Base-by-base conservation (phyloP, 2,797 vertebrate species). In the Propithecus deckenii region DNA sequence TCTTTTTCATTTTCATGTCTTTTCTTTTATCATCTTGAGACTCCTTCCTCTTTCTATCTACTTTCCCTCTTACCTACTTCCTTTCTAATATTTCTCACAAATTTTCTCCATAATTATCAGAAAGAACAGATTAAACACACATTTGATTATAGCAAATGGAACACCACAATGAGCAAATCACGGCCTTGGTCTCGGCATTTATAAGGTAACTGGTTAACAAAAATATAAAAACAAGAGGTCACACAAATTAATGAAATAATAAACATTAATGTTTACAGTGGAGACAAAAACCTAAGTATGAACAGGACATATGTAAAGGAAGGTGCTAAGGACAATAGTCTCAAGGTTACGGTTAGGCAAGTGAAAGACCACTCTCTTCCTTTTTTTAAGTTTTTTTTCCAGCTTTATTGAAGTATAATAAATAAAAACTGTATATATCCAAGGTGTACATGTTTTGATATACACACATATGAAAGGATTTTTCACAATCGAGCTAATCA, bases 151-250 rank as follows among this genome's bases (percentile, higher is more conserved):
- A 87, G 30, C 57, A 83, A 32, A 50, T 67, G 15, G 25, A 46
- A 92, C 32, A 92, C 80, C 38, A 71, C n/a, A 79, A 90, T 52
- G 67, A 84, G 69, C 38, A 97, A 95, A 94, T 86, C 28, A 94
- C 0, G 78, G 71, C 14, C 46, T 94, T 55, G 32, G 52, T 85
- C 57, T 95, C 55, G 72, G 61, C 41, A 90, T 92, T 89, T 55
- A 93, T 41, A 59, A 43, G 18, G 41, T 46, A 95, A 94, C 86
- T 85, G 87, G 43, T 89, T 87, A 95, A 93, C 65, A 94, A 91
- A 93, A 85, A 94, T 43, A 89, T 52, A 96, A 92, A 95, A 20
- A 75, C 32, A 89, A 89, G 96, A 59, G 11, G n/a, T 93, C 43
- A 69, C 32, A 89, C 6, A 90, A 25, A 61, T 50, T 12, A 92